Evolutionary conservation across 2,113 vertebrate genomes (phyloP), one percentile per base, ranked within the genome.

Genomic region (Cnemophilus loriae): DNA sequence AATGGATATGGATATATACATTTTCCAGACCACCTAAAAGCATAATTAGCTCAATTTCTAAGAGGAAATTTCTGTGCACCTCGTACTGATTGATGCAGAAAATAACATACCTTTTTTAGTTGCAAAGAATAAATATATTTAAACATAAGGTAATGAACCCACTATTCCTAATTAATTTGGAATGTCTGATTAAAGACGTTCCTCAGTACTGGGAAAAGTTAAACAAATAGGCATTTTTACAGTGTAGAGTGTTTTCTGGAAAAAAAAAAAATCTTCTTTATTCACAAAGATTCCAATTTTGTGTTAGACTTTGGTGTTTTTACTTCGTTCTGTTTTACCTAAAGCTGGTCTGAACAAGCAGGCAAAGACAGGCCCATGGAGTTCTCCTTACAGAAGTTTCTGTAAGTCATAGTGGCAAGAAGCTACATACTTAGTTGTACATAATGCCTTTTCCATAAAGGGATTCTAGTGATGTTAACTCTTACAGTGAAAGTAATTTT

Each of bases 401-500:
- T 81, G 0, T 64, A 56, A 77, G 53, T 57, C 17, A 7, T 7
- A 37, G 42, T 37, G 39, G 37, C 74, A 87, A 14, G n/a, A 73
- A 82, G 35, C 5, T 26, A 22, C 24, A 20, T 19, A 10, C 19
- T 33, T 37, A 33, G 28, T 57, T 87, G 91, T 83, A 80, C 59
- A n/a, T 52, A 49, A 56, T 42, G 67, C 64, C 13, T 86, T 91
- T 93, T 64, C 63, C 11, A 11, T 69, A 60, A 71, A 73, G 79
- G 57, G 30, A 37, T 78, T 80, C 55, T 47, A 27, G 46, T 64
- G 88, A 28, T 92, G 28, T 84, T 89, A 92, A 92, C 85, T 86
- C 92, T 93, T 95, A 33, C 81, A 91, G 65, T 69, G 46, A 79
- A 93, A 89, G 37, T 42, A 88, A 90, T 82, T 83, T 94, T 90